phyloP scores from a whole-genome alignment of 2,888 invertebrate genomes.

The Pheosia gnoma region DNA sequence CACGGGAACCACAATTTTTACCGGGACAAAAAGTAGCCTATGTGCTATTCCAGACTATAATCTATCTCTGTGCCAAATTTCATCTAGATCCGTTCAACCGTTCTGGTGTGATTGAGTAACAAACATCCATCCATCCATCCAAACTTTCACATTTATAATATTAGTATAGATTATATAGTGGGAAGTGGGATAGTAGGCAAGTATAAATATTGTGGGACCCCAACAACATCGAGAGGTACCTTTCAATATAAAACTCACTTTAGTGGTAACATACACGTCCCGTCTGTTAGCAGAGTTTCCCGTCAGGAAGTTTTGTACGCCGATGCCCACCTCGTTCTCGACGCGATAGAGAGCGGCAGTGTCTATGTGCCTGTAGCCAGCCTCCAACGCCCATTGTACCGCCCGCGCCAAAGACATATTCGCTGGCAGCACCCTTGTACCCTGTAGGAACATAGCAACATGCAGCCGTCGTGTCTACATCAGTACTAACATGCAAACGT shows the following conservation, averaged over 20 bases:
- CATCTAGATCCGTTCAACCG: too few species aligned
- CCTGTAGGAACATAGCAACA: slow-evolving; percentile 48
- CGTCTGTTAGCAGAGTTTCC: slow-evolving; percentile 86
- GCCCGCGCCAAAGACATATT: slow-evolving; percentile 85
- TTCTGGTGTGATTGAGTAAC: too few species aligned
- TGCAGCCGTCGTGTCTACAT: slow-evolving; percentile 20
- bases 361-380: slow-evolving; percentile 92
- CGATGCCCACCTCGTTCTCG: slow-evolving; percentile 89
- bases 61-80: too few species aligned
- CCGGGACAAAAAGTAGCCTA: too few species aligned
- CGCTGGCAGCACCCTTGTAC: slow-evolving; percentile 64
- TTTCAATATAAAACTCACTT: slow-evolving; percentile 75
- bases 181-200: too few species aligned
- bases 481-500: background rate
- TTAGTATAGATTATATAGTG: too few species aligned
- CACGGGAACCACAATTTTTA: too few species aligned
- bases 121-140: too few species aligned
- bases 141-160: too few species aligned
- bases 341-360: slow-evolving; percentile 91
- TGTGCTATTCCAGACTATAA: too few species aligned
- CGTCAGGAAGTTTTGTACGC: slow-evolving; percentile 87
- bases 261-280: slow-evolving; percentile 92
- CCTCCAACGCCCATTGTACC: slow-evolving; percentile 88
- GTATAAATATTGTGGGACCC: background rate
- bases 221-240: too few species aligned